Percentiles rank a stretch among this genome's conserved stretches.
These are phyloP conservation scores for Podargus strigoides DNA, from an alignment of 2,797 vertebrate species.

Conservation along the genomic window DNA sequence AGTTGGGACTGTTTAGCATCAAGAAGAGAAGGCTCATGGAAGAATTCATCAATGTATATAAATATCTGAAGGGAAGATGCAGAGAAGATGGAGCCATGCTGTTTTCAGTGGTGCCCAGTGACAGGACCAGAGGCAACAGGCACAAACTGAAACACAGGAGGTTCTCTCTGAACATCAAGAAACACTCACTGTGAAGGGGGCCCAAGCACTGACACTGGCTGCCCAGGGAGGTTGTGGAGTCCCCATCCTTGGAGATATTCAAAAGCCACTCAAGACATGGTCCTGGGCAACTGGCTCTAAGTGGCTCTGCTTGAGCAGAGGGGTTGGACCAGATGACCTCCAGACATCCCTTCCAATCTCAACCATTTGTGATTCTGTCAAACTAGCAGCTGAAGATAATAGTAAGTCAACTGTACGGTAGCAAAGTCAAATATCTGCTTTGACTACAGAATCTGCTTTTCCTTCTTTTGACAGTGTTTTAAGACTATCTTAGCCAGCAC, in stretches of 20 bases:
- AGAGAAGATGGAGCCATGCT: neutral
- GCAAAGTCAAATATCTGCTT: neutral
- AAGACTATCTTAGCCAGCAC: neutral
- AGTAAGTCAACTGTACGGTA: neutral
- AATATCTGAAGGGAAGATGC: neutral
- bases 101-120: neutral
- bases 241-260: neutral
- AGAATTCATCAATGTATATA: neutral
- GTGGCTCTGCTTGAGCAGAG: neutral
- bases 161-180: neutral
- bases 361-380: neutral
- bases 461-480: neutral
- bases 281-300: neutral
- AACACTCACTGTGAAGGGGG: neutral
- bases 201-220: neutral
- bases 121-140: rapidly evolving
- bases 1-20: neutral
- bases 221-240: neutral
- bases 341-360: neutral
- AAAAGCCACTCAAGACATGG: rapidly evolving
- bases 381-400: neutral
- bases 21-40: neutral
- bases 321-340: neutral
- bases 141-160: neutral
- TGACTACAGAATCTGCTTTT: neutral